phyloP scores from a whole-genome alignment of 1,140 invertebrate species.

The Aphis craccivora region DNA sequence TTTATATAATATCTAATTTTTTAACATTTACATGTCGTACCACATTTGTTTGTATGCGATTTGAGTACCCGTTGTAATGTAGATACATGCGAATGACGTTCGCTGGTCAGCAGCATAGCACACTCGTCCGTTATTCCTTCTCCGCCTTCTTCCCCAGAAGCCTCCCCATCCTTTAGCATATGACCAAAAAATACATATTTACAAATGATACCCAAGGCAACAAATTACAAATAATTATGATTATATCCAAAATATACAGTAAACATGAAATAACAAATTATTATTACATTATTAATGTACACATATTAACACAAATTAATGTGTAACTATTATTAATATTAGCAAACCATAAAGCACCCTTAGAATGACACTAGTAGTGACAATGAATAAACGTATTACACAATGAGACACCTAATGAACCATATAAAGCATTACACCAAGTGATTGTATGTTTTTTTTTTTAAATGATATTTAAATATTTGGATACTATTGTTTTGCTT shows the following conservation, averaged over 20 bases:
- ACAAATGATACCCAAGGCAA: conserved; percentile 58
- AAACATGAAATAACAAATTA: neutral
- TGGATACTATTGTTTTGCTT: conserved; percentile 46
- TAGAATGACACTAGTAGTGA: conserved; percentile 59
- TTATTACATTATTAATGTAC: conserved; percentile 14
- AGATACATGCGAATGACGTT: conserved; percentile 60
- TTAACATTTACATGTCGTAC: conserved; percentile 55
- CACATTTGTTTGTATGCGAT: conserved; percentile 58
- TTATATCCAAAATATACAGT: conserved; percentile 39
- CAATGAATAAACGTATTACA: conserved; percentile 48
- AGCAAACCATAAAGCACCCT: conserved; percentile 12
- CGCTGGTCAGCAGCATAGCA: conserved; percentile 79
- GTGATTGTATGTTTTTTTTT: conserved; percentile 30
- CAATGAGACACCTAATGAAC: conserved; percentile 42
- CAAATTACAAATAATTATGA: neutral
- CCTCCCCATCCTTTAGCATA: conserved; percentile 71
- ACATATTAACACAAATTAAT: conserved; percentile 13
- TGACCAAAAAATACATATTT: conserved; percentile 60
- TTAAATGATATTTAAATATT: conserved; percentile 30
- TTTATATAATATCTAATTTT: neutral
- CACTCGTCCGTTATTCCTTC: conserved; percentile 84
- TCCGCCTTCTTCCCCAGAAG: conserved; percentile 68
- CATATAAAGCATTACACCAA: conserved; percentile 48
- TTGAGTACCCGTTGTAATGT: conserved; percentile 59
- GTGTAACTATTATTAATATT: conserved; percentile 31